A percentile compares a stretch with the other conserved stretches of the same genome.
Evolutionary conservation across 1,140 invertebrate genomes (phyloP).

Genomic region (Oryzaephilus surinamensis): DNA sequence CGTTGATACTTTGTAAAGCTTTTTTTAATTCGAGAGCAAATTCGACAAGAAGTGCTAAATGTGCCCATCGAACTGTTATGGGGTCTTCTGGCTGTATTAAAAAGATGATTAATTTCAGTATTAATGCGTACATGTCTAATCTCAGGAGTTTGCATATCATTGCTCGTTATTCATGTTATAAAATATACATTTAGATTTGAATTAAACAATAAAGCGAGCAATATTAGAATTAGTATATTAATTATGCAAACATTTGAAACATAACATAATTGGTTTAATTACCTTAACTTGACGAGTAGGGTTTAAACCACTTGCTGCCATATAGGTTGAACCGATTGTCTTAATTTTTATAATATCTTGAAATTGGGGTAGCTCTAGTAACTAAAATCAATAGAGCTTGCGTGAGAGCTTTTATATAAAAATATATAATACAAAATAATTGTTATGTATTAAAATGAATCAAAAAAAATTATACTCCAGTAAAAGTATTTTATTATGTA

Average conservation of each 20-base stretch:
- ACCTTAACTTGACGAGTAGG: constrained; percentile 57
- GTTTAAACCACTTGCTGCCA: constrained; percentile 90
- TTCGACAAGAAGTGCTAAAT: constrained; percentile 74
- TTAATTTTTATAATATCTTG: constrained; percentile 94
- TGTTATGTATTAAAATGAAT: neutral
- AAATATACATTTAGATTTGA: too few species aligned
- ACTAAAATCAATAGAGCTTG: constrained; percentile 45
- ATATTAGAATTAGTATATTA: too few species aligned
- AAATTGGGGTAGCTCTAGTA: constrained; percentile 74
- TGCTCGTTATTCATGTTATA: too few species aligned
- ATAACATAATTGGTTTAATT: too few species aligned
- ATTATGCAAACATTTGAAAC: neutral
- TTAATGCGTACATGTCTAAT: too few species aligned
- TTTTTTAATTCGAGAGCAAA: constrained; percentile 85
- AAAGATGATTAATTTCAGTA: too few species aligned
- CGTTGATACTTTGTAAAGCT: constrained; percentile 81
- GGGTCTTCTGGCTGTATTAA: constrained; percentile 52
- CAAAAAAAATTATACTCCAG: too few species aligned
- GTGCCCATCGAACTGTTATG: constrained; percentile 66
- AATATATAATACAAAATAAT: too few species aligned
- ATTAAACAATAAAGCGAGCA: too few species aligned
- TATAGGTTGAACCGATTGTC: constrained; percentile 95
- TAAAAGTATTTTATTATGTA: too few species aligned
- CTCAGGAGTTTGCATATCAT: too few species aligned
- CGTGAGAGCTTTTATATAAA: too few species aligned